Evolutionary conservation across 2,113 vertebrate species (phyloP).

Genomic region (Syngnathoides biaculeatus): DNA sequence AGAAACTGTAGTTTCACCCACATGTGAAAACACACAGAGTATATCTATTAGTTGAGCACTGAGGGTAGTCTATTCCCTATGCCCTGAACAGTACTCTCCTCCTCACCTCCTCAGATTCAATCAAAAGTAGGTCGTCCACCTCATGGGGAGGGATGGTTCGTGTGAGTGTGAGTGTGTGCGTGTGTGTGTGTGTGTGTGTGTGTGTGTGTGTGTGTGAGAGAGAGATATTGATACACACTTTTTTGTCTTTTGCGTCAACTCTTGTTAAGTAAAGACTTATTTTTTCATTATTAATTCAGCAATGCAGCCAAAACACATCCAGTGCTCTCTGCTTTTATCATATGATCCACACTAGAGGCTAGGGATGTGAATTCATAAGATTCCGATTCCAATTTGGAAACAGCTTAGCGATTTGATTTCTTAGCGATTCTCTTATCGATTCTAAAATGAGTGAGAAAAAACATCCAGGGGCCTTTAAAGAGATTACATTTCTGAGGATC

Average conservation of each 20-base stretch:
- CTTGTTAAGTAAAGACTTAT: neutral
- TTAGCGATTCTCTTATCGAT: no score
- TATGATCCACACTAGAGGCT: neutral
- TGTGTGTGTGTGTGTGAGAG: conserved; percentile 7
- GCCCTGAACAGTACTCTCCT: conserved; percentile 48
- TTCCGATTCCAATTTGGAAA: no score
- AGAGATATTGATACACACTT: no score
- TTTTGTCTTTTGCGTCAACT: no score
- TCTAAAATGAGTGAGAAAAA: no score
- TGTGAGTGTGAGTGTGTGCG: conserved; percentile 5
- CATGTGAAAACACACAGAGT: conserved; percentile 27
- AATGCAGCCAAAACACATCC: no score
- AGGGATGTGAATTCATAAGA: no score
- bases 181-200: conserved; percentile 15
- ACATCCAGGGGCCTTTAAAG: no score
- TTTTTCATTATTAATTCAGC: no score
- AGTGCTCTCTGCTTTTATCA: no score
- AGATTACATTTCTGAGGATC: no score
- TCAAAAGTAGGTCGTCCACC: conserved; percentile 47
- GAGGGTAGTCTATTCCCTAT: conserved; percentile 48
- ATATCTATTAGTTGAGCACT: conserved; percentile 56
- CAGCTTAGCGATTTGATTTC: no score
- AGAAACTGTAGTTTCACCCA: conserved; percentile 33
- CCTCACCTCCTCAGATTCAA: conserved; percentile 54
- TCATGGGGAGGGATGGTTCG: conserved; percentile 11